Evolutionary conservation across 2,888 invertebrate genomes (phyloP).

Genomic region (Lasioglossum vierecki): DNA sequence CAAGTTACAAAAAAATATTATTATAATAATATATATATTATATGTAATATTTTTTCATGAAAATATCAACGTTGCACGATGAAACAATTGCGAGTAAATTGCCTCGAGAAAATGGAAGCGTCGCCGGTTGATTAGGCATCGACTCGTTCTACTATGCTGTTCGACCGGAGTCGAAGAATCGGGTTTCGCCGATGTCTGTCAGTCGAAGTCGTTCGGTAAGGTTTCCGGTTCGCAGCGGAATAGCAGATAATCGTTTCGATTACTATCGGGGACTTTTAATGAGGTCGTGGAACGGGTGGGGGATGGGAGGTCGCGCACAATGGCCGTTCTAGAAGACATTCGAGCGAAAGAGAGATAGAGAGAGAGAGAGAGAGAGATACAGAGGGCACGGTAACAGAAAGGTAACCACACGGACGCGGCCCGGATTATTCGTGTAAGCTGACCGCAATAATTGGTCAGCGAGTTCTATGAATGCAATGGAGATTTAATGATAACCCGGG

Average conservation of each 20-base stretch:
- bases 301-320: neutral
- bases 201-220: neutral
- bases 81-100: neutral
- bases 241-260: slow-evolving; percentile 6
- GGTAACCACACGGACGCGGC: neutral
- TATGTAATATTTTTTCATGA: too few relatives aligned
- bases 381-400: neutral
- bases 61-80: neutral
- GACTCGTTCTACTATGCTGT: neutral
- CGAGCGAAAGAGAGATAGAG: neutral
- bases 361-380: neutral
- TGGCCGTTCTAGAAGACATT: slow-evolving; percentile 10
- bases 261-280: slow-evolving; percentile 1
- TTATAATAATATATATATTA: too few relatives aligned
- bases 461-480: slow-evolving; percentile 25
- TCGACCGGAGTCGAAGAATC: neutral
- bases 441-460: slow-evolving; percentile 24
- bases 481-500: slow-evolving; percentile 62
- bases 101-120: neutral
- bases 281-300: neutral
- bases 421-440: neutral
- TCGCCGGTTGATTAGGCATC: neutral
- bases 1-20: too few relatives aligned
- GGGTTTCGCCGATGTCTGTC: neutral
- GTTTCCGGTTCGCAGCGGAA: neutral